Evolutionary conservation across 2,113 vertebrate genomes (phyloP).

Genomic region (Scalopus aquaticus): DNA sequence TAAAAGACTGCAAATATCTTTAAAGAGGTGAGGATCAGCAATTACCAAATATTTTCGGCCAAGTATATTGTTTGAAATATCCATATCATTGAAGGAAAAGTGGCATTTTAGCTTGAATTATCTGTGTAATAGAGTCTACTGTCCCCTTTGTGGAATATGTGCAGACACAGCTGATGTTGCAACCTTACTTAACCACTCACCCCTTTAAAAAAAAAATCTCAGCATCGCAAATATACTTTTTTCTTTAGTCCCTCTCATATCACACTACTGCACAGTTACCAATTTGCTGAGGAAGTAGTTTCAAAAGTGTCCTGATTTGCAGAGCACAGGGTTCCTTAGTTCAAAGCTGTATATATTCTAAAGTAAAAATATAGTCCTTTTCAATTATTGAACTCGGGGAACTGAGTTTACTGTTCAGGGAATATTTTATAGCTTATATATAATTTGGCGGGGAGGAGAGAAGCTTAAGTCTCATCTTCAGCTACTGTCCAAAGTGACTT

Average conservation of each 20-base stretch:
- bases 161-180: background rate
- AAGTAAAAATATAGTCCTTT: slow-evolving; percentile 29
- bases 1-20: background rate
- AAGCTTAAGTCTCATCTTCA: background rate
- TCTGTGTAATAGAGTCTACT: slow-evolving; percentile 3
- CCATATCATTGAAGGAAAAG: background rate
- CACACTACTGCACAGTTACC: slow-evolving; percentile 39
- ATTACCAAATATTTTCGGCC: background rate
- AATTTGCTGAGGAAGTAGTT: slow-evolving; percentile 70
- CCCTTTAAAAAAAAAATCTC: slow-evolving; percentile 38
- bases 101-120: slow-evolving; percentile 18
- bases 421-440: background rate
- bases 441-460: background rate
- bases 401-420: background rate
- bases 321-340: slow-evolving; percentile 37
- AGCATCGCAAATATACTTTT: slow-evolving; percentile 13
- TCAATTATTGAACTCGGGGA: background rate
- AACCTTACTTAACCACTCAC: background rate
- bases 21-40: background rate
- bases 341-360: background rate
- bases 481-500: background rate
- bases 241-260: slow-evolving; percentile 2
- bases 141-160: slow-evolving; percentile 1
- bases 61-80: slow-evolving; percentile 32
- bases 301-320: slow-evolving; percentile 51